A percentile compares a stretch with the other conserved stretches of the same genome.
Evolutionary conservation across 2,797 vertebrate genomes (phyloP).

Genomic region (Micrastur ruficollis): DNA sequence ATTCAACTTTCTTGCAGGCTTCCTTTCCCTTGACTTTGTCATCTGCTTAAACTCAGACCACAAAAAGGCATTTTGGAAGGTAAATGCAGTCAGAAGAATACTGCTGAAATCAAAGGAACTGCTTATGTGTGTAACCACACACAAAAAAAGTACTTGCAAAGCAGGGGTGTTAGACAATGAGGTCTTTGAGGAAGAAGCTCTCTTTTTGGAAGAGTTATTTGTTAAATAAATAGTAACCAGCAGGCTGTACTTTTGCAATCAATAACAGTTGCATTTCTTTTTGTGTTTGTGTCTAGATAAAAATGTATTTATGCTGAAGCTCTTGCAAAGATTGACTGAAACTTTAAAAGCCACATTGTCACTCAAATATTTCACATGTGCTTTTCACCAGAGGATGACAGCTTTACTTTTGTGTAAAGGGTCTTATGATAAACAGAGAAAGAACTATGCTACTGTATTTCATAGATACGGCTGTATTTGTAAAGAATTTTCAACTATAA

Average conservation of each 20-base stretch:
- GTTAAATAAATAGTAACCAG: slow-evolving; percentile 12
- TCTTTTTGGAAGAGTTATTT: slow-evolving; percentile 16
- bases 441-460: background rate
- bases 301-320: background rate
- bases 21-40: background rate
- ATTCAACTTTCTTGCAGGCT: background rate
- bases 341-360: background rate
- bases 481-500: background rate
- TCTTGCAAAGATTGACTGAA: background rate
- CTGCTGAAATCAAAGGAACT: slow-evolving; percentile 7
- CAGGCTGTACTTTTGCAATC: background rate
- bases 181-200: slow-evolving; percentile 19
- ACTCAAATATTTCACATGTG: slow-evolving; percentile 5
- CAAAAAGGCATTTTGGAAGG: slow-evolving; percentile 18
- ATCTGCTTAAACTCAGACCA: background rate
- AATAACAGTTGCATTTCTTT: background rate
- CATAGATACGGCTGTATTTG: background rate
- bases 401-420: background rate
- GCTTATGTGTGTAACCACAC: background rate
- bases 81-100: background rate
- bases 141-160: background rate
- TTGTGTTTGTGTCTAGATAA: slow-evolving; percentile 10
- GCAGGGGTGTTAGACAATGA: slow-evolving; percentile 22
- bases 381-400: background rate
- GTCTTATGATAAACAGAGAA: background rate